These are phyloP conservation scores for Watsonalla binaria DNA, from an alignment of 2,888 invertebrate species.

Conservation along the genomic window DNA sequence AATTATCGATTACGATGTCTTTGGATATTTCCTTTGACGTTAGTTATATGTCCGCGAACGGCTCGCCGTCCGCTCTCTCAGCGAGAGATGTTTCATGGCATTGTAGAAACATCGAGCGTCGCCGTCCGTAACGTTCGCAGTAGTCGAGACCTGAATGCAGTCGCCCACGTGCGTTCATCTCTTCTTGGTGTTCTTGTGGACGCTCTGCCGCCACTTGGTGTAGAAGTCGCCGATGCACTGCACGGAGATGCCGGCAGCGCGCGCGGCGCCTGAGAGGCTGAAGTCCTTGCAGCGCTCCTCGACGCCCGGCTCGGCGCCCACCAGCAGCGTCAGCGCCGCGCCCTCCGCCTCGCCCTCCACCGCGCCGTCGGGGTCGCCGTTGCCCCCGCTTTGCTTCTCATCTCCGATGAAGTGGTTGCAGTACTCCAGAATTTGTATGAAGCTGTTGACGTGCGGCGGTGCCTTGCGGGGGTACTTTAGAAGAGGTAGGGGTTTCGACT, in stretches of 20 bases:
- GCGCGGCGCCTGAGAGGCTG: slow-evolving; percentile 87
- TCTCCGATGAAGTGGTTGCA: slow-evolving; percentile 84
- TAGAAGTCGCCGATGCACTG: slow-evolving; percentile 91
- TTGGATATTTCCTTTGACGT: slow-evolving; percentile 12
- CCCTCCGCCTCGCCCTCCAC: too few species aligned
- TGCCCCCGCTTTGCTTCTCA: slow-evolving; percentile 55
- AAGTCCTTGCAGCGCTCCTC: slow-evolving; percentile 80
- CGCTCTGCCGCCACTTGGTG: slow-evolving; percentile 89
- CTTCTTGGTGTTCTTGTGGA: slow-evolving; percentile 68
- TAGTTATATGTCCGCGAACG: not conserved
- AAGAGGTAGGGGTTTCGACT: slow-evolving; percentile 84
- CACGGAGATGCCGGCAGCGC: slow-evolving; percentile 88
- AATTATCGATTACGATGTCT: slow-evolving; percentile 13
- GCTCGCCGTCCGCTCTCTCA: slow-evolving; percentile 23
- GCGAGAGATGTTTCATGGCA: slow-evolving; percentile 30
- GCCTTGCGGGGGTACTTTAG: slow-evolving; percentile 66
- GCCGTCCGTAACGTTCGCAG: slow-evolving; percentile 37
- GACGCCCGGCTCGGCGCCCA: slow-evolving; percentile 76
- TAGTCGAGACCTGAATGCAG: slow-evolving; percentile 44
- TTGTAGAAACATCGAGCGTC: slow-evolving; percentile 31
- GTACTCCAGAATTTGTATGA: slow-evolving; percentile 90
- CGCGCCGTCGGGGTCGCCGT: slow-evolving; percentile 51
- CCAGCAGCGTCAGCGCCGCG: slow-evolving; percentile 83
- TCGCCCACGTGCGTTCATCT: slow-evolving; percentile 50
- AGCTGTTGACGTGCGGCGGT: slow-evolving; percentile 79